Base-by-base conservation (phyloP, 1,140 invertebrate genomes). In the Eurosta solidaginis region DNA sequence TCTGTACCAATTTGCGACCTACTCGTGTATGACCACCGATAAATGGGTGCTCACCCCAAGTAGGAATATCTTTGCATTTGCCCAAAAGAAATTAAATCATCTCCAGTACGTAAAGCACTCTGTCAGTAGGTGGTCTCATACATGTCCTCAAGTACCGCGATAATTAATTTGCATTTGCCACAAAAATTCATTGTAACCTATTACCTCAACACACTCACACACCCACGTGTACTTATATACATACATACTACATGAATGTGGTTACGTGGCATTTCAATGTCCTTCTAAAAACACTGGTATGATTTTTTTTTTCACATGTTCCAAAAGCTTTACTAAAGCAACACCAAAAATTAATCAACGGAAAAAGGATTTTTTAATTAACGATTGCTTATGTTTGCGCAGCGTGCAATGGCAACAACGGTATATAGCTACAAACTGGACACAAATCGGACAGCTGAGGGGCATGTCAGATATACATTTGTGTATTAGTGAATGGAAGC, bases 311-410 rank as follows among this genome's bases (percentile, higher is more conserved):
- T 36, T 20, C 36, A 5, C 12, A 22, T 20, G 36, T 40, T 68
- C 33, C 1, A 36, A 20, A 68, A 68, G 9, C n/a, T 40, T 40
- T 20, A 33, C n/a, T 22, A 17, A n/a, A n/a, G n/a, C 7, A 9
- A 17, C 17, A 29, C 29, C 36, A 68, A 68, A 68, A 68, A 68
- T 68, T 68, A 68, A 68, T 68, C 59, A 68, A 68, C 33, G 59
- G 59, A 68, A 40, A 68, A 68, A 22, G n/a, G 59, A 68, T 68
- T 68, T 68, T 68, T 68, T 68, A 68, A 68, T 68, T 68, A 68
- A 68, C 59, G 59, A 68, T 14, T n/a, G 17, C 59, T 47, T 12
- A 68, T 33, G 59, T 68, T 68, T 36, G 59, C 33, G 54, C 59
- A 59, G 59, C 7, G 59, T 36, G 33, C 33, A n/a, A n/a, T n/a